Percentiles rank a stretch among this genome's conserved stretches.
These are phyloP conservation scores for Cactoblastis cactorum DNA, from an alignment of 2,888 invertebrate species.

Conservation along the genomic window DNA sequence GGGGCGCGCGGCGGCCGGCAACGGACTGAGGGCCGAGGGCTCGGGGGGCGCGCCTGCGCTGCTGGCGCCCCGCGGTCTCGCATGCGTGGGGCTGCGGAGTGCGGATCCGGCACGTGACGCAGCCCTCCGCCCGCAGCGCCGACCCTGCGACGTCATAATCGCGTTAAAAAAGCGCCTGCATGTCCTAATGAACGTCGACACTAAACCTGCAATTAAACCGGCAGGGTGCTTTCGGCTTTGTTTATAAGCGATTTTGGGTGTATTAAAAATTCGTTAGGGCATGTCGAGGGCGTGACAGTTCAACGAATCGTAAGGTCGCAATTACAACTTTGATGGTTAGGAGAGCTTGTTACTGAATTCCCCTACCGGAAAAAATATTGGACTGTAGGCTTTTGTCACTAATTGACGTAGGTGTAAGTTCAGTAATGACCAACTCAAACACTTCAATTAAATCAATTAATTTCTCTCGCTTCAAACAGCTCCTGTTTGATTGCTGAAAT, in stretches of 20 bases:
- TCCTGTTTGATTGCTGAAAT: conserved; percentile 11
- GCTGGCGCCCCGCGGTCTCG: conserved; percentile 75
- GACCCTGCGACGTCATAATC: conserved; percentile 74
- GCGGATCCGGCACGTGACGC: conserved; percentile 78
- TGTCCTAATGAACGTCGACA: conserved; percentile 71
- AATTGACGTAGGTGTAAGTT: conserved; percentile 50
- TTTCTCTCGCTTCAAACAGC: conserved; percentile 34
- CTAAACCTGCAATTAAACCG: conserved; percentile 72
- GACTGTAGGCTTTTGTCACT: conserved; percentile 44
- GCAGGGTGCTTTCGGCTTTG: conserved; percentile 54
- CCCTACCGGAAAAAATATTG: conserved; percentile 49
- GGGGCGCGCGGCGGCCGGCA: conserved; percentile 77
- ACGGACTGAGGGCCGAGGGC: conserved; percentile 72
- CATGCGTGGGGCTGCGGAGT: conserved; percentile 78
- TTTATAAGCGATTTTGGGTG: conserved; percentile 58
- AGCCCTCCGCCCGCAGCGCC: conserved; percentile 70
- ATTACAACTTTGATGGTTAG: conserved; percentile 58
- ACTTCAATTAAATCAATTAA: conserved; percentile 44
- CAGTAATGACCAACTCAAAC: conserved; percentile 47
- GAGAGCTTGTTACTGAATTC: conserved; percentile 40
- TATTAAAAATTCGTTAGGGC: conserved; percentile 64
- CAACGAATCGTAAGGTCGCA: conserved; percentile 62
- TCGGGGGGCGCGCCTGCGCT: conserved; percentile 59
- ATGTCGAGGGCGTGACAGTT: conserved; percentile 56
- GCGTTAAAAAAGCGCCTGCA: conserved; percentile 75